Conservation (phyloP, 2,888 invertebrate genomes). For the Chrysolina oricalcia region DNA sequence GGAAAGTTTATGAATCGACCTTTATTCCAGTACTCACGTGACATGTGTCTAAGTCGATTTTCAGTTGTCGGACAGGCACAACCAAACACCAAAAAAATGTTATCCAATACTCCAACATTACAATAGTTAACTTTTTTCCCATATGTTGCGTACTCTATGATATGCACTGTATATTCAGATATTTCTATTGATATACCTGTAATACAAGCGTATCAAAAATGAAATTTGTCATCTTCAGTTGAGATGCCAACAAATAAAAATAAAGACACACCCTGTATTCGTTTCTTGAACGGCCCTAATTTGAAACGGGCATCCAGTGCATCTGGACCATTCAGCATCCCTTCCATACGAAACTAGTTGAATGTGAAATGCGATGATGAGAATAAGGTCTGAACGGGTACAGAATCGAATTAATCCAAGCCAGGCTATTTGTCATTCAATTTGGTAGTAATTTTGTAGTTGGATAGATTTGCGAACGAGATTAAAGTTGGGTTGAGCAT, state of each 20-base stretch:
- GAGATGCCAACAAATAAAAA: not conserved
- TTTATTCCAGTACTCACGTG: too few species aligned
- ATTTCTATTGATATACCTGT: too few species aligned
- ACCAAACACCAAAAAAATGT: too few species aligned
- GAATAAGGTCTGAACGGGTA: slow-evolving; percentile 33
- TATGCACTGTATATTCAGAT: too few species aligned
- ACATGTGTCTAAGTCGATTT: too few species aligned
- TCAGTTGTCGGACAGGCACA: too few species aligned
- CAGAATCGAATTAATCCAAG: slow-evolving; percentile 45
- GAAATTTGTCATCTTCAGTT: not conserved
- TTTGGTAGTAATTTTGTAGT: slow-evolving; percentile 53
- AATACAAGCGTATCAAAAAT: too few species aligned
- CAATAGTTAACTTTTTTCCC: too few species aligned
- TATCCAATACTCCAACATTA: too few species aligned
- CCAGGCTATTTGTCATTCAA: slow-evolving; percentile 48
- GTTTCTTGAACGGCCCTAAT: not conserved
- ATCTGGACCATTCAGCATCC: not conserved
- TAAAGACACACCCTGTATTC: not conserved
- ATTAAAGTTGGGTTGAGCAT: slow-evolving; percentile 20
- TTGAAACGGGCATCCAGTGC: not conserved
- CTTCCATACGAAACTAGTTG: slow-evolving; percentile 44
- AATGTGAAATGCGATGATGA: slow-evolving; percentile 47
- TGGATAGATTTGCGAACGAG: slow-evolving; percentile 48
- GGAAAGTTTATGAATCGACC: too few species aligned
- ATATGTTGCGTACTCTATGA: too few species aligned